A percentile compares a stretch with the other conserved stretches of the same genome.
Evolutionary conservation across 2,797 vertebrate genomes (phyloP).

Genomic region (Adrianichthys oophorus): DNA sequence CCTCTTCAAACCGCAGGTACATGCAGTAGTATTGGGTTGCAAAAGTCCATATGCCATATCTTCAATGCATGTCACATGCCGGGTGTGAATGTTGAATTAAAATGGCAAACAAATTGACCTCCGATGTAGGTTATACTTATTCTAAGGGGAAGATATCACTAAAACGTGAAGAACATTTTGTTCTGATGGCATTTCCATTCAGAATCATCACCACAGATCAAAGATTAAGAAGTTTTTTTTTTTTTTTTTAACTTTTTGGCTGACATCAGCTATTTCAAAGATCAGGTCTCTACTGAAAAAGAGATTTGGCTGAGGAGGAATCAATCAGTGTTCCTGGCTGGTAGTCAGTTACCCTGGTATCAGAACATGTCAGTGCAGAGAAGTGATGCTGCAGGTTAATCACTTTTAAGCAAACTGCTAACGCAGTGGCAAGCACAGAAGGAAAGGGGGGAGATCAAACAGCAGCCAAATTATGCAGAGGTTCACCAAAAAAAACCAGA

Average conservation of each 20-base stretch:
- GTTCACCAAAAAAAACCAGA: conserved; percentile 18
- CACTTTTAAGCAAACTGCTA: conserved; percentile 16
- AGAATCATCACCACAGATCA: conserved; percentile 33
- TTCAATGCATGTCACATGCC: too few relatives aligned
- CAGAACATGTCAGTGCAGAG: neutral
- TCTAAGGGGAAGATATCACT: conserved; percentile 57
- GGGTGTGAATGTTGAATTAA: too few relatives aligned
- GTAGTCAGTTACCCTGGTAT: neutral
- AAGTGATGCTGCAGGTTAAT: conserved; percentile 12
- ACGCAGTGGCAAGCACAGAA: conserved; percentile 13
- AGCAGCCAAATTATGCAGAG: neutral
- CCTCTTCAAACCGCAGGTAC: too few relatives aligned
- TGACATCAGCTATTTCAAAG: too few relatives aligned
- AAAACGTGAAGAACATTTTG: too few relatives aligned
- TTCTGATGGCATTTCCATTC: conserved; percentile 2
- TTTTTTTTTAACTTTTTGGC: neutral
- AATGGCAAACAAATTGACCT: too few relatives aligned
- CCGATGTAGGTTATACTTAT: too few relatives aligned
- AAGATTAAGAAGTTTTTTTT: conserved; percentile 7
- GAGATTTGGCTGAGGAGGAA: too few relatives aligned
- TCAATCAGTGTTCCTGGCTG: too few relatives aligned
- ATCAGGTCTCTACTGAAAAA: too few relatives aligned
- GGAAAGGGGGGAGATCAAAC: conserved; percentile 15
- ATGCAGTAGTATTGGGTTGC: too few relatives aligned
- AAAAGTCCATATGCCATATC: too few relatives aligned